phyloP scores from a whole-genome alignment of 2,888 invertebrate genomes.

The Yponomeuta malinellus region DNA sequence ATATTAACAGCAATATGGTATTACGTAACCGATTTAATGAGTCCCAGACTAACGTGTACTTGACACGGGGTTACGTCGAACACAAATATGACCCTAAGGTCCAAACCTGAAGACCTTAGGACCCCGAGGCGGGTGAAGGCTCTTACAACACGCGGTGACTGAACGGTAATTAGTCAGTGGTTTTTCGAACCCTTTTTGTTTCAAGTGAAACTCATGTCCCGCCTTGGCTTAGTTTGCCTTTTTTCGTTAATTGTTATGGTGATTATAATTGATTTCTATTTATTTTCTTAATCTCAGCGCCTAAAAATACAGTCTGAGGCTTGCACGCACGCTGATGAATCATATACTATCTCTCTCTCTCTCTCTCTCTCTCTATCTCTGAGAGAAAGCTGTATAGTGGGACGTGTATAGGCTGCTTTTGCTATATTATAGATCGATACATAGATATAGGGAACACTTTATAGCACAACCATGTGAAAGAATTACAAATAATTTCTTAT shows the following conservation, averaged over 20 bases:
- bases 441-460: no score
- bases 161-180: constrained; percentile 2
- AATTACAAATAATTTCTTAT: no score
- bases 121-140: constrained; percentile 9
- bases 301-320: no score
- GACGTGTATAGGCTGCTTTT: no score
- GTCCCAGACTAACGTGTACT: not conserved
- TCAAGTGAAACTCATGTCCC: constrained; percentile 3
- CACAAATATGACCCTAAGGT: not conserved
- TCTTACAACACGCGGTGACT: not conserved
- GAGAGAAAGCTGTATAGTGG: no score
- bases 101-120: not conserved
- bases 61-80: not conserved
- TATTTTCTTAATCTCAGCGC: not conserved
- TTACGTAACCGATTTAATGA: not conserved
- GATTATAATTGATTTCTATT: not conserved
- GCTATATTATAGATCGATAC: no score
- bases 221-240: constrained; percentile 9
- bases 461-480: no score
- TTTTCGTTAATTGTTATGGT: constrained; percentile 1
- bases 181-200: not conserved
- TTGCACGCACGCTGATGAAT: no score
- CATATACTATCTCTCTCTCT: no score
- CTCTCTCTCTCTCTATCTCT: no score
- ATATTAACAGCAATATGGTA: not conserved